Evolutionary conservation across 2,888 invertebrate species (phyloP).

Genomic region (Sarcophaga subvicina): DNA sequence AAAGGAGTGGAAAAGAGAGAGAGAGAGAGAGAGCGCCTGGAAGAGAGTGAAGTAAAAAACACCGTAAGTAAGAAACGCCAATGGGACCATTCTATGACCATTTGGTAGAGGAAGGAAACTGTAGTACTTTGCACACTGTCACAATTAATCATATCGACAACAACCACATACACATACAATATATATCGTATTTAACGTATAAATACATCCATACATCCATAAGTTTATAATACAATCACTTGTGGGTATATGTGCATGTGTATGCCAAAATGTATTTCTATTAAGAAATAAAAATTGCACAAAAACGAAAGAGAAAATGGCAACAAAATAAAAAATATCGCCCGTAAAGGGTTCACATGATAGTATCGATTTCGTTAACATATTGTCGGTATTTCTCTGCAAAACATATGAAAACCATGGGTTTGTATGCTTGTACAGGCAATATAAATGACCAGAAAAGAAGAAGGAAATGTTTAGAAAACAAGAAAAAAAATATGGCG

Average conservation of each 20-base stretch:
- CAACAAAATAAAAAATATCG: conserved; percentile 10
- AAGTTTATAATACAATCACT: neutral
- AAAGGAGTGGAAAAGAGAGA: neutral
- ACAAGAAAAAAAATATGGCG: conserved; percentile 5
- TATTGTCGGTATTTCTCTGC: conserved; percentile 41
- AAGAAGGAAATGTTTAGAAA: neutral
- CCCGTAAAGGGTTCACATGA: conserved; percentile 41
- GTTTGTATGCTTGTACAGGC: neutral
- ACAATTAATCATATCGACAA: conserved; percentile 67
- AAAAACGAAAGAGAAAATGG: neutral
- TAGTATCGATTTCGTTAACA: conserved; percentile 65
- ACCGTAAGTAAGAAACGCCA: neutral
- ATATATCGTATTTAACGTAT: conserved; percentile 26
- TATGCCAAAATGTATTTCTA: conserved; percentile 45
- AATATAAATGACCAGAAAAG: conserved; percentile 25
- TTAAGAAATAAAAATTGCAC: conserved; percentile 38
- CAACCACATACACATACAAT: conserved; percentile 49
- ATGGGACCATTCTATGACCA: conserved; percentile 12
- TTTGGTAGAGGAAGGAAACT: conserved; percentile 53
- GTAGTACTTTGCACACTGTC: conserved; percentile 65
- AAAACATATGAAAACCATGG: neutral
- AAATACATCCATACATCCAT: neutral
- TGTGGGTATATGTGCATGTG: neutral
- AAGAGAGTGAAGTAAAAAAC: neutral
- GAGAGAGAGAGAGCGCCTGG: neutral